Evolutionary conservation across 2,113 vertebrate species (phyloP).

Genomic region (Neodontobutis hainanensis): DNA sequence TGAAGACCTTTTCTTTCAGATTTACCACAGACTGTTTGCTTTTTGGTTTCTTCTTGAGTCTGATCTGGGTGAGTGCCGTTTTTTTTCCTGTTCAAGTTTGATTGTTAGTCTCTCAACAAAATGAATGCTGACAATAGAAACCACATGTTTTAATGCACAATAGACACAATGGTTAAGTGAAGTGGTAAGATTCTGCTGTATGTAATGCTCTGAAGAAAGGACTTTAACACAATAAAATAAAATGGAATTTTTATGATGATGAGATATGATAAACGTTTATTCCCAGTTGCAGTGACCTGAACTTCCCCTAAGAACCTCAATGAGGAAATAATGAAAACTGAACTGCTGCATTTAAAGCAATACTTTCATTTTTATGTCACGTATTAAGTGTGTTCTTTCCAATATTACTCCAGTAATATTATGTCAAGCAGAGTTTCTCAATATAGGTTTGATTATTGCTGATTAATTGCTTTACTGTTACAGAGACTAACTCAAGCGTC

Average conservation of each 20-base stretch:
- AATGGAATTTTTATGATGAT: conserved; percentile 27
- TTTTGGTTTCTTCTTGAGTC: conserved; percentile 37
- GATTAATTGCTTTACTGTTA: no score
- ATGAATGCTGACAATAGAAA: background rate
- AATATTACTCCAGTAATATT: no score
- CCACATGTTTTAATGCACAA: background rate
- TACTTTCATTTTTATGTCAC: background rate
- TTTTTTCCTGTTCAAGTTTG: conserved; percentile 7
- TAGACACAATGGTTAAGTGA: background rate
- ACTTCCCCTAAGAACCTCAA: conserved; percentile 31
- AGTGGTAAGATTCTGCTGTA: background rate
- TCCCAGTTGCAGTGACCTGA: background rate
- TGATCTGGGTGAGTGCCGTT: conserved; percentile 59
- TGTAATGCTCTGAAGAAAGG: background rate
- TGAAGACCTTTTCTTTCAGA: conserved; percentile 30
- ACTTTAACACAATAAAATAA: background rate
- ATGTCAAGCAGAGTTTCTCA: no score
- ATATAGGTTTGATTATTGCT: no score
- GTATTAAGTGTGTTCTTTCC: no score
- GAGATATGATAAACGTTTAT: conserved; percentile 19
- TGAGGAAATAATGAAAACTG: conserved; percentile 14
- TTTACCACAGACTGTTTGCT: conserved; percentile 21
- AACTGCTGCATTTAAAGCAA: background rate
- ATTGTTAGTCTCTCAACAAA: conserved; percentile 4
- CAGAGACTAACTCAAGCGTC: no score